A percentile compares a stretch with the other conserved stretches of the same genome.
Conservation (phyloP, 2,113 vertebrate species). For the Pteronura brasiliensis region DNA sequence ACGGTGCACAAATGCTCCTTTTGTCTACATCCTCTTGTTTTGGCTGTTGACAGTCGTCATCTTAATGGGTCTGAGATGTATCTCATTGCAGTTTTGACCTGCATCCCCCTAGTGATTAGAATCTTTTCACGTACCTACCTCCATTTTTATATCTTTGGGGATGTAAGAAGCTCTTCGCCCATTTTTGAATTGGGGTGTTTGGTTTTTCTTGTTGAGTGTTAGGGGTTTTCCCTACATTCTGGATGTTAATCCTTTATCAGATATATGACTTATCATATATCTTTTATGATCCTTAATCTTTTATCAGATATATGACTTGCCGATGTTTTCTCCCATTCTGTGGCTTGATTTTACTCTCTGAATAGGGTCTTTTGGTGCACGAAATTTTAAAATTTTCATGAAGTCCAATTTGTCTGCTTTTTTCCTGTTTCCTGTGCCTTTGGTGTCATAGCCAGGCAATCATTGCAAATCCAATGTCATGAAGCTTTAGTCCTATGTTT, state of each 20-base stretch:
- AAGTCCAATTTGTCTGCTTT: not conserved
- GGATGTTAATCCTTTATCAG: not conserved
- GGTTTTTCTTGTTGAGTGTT: not conserved
- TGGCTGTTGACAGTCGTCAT: not conserved
- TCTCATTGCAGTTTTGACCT: not conserved
- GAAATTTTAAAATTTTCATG: not conserved
- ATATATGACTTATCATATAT: not conserved
- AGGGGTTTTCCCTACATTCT: not conserved
- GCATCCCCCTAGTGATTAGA: not conserved
- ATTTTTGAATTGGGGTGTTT: not conserved
- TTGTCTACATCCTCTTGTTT: not conserved
- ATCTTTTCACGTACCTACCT: not conserved
- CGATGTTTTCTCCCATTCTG: not conserved
- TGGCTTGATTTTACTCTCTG: not conserved
- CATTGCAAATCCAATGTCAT: not conserved
- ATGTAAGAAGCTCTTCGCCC: not conserved
- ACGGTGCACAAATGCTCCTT: not conserved
- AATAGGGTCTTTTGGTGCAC: not conserved
- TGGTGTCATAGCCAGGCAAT: not conserved
- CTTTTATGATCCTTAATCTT: not conserved
- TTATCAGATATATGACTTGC: not conserved
- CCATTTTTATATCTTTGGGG: not conserved
- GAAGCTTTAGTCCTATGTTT: not conserved
- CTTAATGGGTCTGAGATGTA: not conserved
- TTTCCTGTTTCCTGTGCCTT: not conserved